phyloP scores from a whole-genome alignment of 1,140 invertebrate genomes.

The Dolichoris vasculosae region DNA sequence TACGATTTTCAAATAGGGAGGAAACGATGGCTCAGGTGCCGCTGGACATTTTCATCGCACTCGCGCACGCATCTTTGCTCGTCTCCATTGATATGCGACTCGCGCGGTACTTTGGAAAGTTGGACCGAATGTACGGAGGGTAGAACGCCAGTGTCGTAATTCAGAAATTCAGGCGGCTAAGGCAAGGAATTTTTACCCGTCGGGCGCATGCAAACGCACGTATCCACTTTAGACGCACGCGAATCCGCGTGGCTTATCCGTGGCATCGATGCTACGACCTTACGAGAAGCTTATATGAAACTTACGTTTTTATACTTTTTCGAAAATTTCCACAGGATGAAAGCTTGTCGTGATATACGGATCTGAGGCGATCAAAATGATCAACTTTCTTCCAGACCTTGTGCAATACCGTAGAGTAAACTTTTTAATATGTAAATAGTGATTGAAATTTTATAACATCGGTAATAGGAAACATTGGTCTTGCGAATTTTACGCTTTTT shows the following conservation, averaged over 20 bases:
- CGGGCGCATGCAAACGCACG: slow-evolving; percentile 45
- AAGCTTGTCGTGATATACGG: neutral
- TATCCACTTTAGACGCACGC: slow-evolving; percentile 25
- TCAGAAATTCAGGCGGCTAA: slow-evolving; percentile 17
- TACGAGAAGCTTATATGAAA: slow-evolving; percentile 23
- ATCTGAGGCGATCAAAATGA: neutral
- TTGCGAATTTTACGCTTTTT: neutral
- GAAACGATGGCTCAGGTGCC: slow-evolving; percentile 28
- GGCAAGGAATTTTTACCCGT: neutral
- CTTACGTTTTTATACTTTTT: slow-evolving; percentile 38
- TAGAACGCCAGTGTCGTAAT: slow-evolving; percentile 25
- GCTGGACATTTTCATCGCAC: slow-evolving; percentile 21
- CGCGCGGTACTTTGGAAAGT: neutral
- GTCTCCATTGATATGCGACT: slow-evolving; percentile 36
- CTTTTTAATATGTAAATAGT: slow-evolving; percentile 23
- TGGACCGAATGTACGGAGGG: no score
- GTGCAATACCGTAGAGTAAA: neutral
- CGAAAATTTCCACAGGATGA: neutral
- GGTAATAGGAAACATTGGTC: neutral
- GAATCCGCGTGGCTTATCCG: neutral
- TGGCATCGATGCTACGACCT: neutral
- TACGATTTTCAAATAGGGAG: slow-evolving; percentile 35
- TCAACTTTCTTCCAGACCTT: neutral
- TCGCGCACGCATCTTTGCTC: neutral
- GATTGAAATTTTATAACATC: neutral